Conservation (phyloP, 2,797 vertebrate species). For the Pseudotriccus pelzelni region DNA sequence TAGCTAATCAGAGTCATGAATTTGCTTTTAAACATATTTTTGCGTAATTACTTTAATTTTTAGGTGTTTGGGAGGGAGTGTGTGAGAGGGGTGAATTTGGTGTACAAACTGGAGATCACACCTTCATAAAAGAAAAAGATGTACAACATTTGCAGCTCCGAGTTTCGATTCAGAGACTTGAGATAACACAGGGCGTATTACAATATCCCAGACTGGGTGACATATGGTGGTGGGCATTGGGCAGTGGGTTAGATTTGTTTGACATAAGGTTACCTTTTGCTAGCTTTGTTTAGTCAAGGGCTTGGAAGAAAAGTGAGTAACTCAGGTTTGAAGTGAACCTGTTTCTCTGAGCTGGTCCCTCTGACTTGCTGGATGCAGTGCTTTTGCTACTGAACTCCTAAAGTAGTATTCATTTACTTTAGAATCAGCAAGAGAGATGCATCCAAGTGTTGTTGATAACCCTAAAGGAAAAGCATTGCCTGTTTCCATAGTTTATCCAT, state of each 20-base stretch:
- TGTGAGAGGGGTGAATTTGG: not conserved
- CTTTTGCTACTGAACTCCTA: not conserved
- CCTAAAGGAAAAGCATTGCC: not conserved
- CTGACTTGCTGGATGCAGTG: not conserved
- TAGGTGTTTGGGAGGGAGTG: not conserved
- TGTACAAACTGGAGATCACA: not conserved
- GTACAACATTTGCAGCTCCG: not conserved
- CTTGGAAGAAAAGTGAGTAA: not conserved
- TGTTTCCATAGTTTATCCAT: not conserved
- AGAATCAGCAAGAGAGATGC: not conserved
- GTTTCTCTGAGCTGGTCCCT: not conserved
- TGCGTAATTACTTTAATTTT: not conserved
- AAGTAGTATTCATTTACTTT: not conserved
- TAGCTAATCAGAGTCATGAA: not conserved
- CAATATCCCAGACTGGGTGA: not conserved
- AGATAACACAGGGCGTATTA: not conserved
- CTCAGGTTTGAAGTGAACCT: not conserved
- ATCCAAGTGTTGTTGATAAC: not conserved
- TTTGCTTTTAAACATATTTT: not conserved
- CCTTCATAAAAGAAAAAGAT: not conserved
- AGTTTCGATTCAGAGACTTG: not conserved
- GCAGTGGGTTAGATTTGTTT: not conserved
- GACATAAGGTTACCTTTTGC: not conserved
- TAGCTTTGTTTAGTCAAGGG: not conserved
- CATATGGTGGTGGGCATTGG: too few relatives aligned